Percentiles rank a stretch among this genome's conserved stretches.
phyloP scores from a whole-genome alignment of 2,797 vertebrate species.

The Gymnocypris eckloni region DNA sequence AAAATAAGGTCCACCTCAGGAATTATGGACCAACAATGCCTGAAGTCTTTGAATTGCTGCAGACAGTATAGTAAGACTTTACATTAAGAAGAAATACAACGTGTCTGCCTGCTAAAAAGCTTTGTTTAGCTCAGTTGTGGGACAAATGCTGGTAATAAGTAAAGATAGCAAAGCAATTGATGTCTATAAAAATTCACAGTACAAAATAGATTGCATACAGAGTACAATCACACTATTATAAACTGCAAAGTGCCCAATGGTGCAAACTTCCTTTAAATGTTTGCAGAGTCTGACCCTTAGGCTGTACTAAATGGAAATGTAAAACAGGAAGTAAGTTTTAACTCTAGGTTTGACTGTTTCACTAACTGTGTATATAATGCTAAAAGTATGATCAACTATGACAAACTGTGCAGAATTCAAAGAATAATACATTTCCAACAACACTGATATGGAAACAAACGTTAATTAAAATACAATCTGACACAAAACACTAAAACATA shows the following conservation, averaged over 20 bases:
- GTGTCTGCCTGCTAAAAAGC: not conserved
- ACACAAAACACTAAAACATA: not conserved
- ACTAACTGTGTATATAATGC: not conserved
- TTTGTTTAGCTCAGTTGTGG: not conserved
- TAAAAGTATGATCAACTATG: not conserved
- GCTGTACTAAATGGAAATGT: slow-evolving; percentile 16
- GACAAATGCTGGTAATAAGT: not conserved
- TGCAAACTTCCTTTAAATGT: slow-evolving; percentile 22
- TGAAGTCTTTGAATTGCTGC: not conserved
- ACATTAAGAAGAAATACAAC: not conserved
- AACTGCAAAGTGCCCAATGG: not conserved
- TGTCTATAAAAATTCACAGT: not conserved
- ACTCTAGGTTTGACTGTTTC: not conserved
- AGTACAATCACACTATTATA: not conserved
- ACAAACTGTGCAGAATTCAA: not conserved
- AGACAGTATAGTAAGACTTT: not conserved
- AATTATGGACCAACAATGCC: not conserved
- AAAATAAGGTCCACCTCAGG: not conserved
- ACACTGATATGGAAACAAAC: not conserved
- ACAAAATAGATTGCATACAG: not conserved
- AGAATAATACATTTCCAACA: not conserved
- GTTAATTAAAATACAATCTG: not conserved
- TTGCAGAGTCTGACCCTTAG: slow-evolving; percentile 3
- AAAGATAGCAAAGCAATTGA: not conserved
- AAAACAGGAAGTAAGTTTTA: slow-evolving; percentile 15